Base-by-base conservation (phyloP, 2,113 vertebrate genomes). In the Semicossyphus pulcher region DNA sequence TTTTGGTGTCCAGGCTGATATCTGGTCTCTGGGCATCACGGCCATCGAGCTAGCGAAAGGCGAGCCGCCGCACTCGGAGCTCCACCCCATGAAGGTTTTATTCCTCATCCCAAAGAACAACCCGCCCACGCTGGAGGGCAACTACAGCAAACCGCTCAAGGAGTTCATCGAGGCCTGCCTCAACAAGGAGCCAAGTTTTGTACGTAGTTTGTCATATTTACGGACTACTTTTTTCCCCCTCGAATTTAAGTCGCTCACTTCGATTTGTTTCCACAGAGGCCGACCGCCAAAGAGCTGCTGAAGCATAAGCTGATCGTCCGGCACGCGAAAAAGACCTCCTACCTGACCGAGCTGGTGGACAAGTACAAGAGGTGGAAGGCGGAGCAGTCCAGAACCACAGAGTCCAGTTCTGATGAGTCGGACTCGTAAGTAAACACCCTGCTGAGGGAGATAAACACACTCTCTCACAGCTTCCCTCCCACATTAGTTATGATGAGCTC, bases 21-120 rank as follows among this genome's bases (percentile, higher is more conserved):
- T 99, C 90, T 99, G 98, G 98, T 99, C 98, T 3, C 81, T 99
- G 81, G 98, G 98, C 44, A 98, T 99, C 84, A 99, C 98, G 0
- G 97, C 97, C 5, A 99, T 99, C 34, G 98, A 99, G 81, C 94
- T 99, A 61, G 96, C 98, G 0, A 98, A 97, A 89, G 98, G 97
- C 25, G 96, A 99, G 73, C 98, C 98, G 0, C 98, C 98, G 1
- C 97, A 98, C 81, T 98, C 98, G 0, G 97, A 98, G 77, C 91
- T 99, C 10, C 98, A 99, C 77, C 98, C 98, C 54, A 99, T 99
- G 98, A 99, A 99, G 89, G 98, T 98, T 53, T 89, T 99, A 67
- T 99, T 99, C 91, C 96, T 98, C 80, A 99, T 99, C 89, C 97
- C 98, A 85, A 99, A 99, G 94, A 98, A 98, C 93, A 99, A 95